Percentiles rank a stretch among this genome's conserved stretches.
phyloP scores from a whole-genome alignment of 1,140 invertebrate genomes.

The Nephila pilipes region DNA sequence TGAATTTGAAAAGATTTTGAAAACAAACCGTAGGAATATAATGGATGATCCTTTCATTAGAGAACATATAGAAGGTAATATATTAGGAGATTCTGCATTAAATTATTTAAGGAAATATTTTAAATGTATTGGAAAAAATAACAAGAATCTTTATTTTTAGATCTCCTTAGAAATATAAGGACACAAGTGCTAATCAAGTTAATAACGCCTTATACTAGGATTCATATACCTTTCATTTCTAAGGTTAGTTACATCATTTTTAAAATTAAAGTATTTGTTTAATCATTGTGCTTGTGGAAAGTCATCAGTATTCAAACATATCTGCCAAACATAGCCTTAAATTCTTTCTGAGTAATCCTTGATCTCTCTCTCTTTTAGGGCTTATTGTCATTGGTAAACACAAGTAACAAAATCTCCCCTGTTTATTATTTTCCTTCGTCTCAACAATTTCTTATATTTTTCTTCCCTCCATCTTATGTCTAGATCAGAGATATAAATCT shows the following conservation, averaged over 20 bases:
- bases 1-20: constrained; percentile 98
- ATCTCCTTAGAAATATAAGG: constrained; percentile 96
- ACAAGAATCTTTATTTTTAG: constrained; percentile 82
- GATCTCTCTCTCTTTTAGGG: no score
- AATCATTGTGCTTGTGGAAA: no score
- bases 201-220: constrained; percentile 98
- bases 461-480: no score
- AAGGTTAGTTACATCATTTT: constrained; percentile 83
- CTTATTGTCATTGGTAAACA: no score
- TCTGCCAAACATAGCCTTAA: no score
- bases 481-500: no score
- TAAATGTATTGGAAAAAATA: background rate
- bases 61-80: constrained; percentile 96
- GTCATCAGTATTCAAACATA: no score
- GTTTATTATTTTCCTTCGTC: no score
- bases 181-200: constrained; percentile 99
- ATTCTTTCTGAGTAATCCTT: no score
- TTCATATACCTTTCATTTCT: constrained; percentile 99
- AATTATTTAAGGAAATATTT: background rate
- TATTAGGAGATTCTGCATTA: constrained; percentile 29
- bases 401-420: no score
- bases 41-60: constrained; percentile 99
- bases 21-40: constrained; percentile 94
- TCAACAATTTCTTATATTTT: no score
- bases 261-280: constrained; percentile 21